Evolutionary conservation across 1,140 invertebrate genomes (phyloP), one percentile per base, ranked within the genome.

Genomic region (Rhyzopertha dominica): DNA sequence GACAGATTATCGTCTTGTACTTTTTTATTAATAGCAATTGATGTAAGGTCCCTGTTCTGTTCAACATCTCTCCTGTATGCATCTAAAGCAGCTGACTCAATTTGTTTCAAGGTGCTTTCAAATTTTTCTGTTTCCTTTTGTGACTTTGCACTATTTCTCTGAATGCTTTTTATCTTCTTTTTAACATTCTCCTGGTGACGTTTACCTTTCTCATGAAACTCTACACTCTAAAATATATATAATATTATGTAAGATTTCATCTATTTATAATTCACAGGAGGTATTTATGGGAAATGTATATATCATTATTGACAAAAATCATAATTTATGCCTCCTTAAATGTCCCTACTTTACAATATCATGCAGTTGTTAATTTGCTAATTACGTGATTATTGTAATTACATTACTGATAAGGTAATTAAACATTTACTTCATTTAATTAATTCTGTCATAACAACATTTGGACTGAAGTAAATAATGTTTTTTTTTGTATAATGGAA

Each of bases 121-220:
- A 87, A 76, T 65, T 91, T 84, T 42, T 81, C 72, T 41, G 82
- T 75, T 46, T 85, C 80, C 60, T 85, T 85, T 26, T 83, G 79
- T 43, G 90, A 79, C 53, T 87, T 84, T 1, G 79, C 70, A 58
- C 87, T 90, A 55, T 84, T 89, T 51, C 87, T 89, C 37, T 81
- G 81, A 41, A 96, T 90, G 49, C 90, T 84, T 49, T 84, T 81
- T 43, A 97, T 78, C 46, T 82, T 78, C 62, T 90, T 90, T 43
- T 84, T 79, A 17, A 97, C 91, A 84, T 90, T 95, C 69, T 90
- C 86, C 67, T 97, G 88, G 67, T 98, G 95, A 37, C 85, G 77
- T 66, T 89, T 89, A 3, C 95, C 94, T 72, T 82, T 84, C 70
- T 97, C 94, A 70, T 98, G 94, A 66, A 95, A 95, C 46, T 95